A percentile compares a stretch with the other conserved stretches of the same genome.
These are phyloP conservation scores for Eueides isabella DNA, from an alignment of 1,140 invertebrate species.

Conservation along the genomic window DNA sequence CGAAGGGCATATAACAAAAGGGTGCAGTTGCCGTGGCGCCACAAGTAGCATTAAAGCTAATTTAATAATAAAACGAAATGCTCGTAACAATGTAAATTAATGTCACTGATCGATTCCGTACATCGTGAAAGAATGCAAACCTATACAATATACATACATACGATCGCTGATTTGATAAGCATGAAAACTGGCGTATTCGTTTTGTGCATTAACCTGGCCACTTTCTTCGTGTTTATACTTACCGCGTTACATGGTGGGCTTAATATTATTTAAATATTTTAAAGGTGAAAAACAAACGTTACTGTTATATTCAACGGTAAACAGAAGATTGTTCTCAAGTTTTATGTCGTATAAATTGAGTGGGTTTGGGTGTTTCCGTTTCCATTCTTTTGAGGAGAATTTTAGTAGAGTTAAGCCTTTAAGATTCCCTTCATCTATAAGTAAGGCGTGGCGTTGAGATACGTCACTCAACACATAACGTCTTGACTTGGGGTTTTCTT, in stretches of 20 bases:
- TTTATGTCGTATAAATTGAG: neutral
- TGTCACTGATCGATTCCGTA: neutral
- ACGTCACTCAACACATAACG: too few species aligned
- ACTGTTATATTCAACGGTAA: slow-evolving; percentile 8
- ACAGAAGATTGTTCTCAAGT: neutral
- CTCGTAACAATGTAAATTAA: slow-evolving; percentile 2
- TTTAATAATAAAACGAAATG: neutral
- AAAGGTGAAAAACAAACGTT: neutral
- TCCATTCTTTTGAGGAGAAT: neutral
- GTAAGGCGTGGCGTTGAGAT: too few species aligned
- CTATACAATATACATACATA: too few species aligned
- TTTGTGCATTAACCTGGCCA: slow-evolving; percentile 14
- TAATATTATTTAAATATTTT: neutral
- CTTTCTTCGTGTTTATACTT: slow-evolving; percentile 15
- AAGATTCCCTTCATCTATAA: too few species aligned
- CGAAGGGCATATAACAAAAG: too few species aligned
- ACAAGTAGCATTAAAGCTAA: neutral
- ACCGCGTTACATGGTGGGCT: neutral
- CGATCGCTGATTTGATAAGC: neutral
- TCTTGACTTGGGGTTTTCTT: too few species aligned
- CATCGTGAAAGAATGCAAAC: slow-evolving; percentile 10
- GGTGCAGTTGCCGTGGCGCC: too few species aligned
- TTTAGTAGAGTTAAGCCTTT: neutral
- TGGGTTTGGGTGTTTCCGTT: neutral
- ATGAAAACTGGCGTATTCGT: slow-evolving; percentile 20